Percentiles rank a stretch among this genome's conserved stretches.
Evolutionary conservation across 2,113 vertebrate species (phyloP).

Genomic region (Bambusicola thoracicus): DNA sequence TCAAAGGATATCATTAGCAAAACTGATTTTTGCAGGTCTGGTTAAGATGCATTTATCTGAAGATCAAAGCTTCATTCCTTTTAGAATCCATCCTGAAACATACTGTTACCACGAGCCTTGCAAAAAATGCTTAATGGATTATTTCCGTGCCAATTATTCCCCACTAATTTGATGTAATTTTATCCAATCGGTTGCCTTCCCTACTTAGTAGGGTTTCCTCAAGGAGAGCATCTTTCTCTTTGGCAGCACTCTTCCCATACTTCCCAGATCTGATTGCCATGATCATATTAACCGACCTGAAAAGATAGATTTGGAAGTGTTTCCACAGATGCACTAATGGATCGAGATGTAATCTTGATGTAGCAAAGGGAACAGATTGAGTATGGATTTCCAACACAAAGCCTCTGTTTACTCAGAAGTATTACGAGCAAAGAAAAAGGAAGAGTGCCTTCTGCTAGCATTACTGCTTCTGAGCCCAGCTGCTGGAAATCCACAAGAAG

Average conservation of each 20-base stretch:
- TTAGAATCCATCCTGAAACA: background rate
- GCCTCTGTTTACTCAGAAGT: background rate
- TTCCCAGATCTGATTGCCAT: background rate
- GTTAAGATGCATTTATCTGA: background rate
- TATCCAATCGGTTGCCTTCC: background rate
- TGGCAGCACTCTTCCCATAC: background rate
- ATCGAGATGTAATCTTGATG: background rate
- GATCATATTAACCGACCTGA: background rate
- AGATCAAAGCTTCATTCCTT: background rate
- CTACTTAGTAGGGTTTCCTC: background rate
- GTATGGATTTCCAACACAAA: background rate
- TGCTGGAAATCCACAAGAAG: background rate
- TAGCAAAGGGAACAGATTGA: background rate
- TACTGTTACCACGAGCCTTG: background rate
- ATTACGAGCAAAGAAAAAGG: background rate
- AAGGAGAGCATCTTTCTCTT: background rate
- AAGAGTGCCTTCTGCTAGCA: rapidly evolving
- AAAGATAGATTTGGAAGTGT: background rate
- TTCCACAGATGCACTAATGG: background rate
- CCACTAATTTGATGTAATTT: background rate
- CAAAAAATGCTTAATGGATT: background rate
- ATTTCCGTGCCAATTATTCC: background rate
- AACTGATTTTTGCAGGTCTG: slow-evolving; percentile 32
- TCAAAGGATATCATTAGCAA: background rate
- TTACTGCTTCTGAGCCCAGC: background rate